Evolutionary conservation across 2,113 vertebrate genomes (phyloP).

Genomic region (Psophia crepitans): DNA sequence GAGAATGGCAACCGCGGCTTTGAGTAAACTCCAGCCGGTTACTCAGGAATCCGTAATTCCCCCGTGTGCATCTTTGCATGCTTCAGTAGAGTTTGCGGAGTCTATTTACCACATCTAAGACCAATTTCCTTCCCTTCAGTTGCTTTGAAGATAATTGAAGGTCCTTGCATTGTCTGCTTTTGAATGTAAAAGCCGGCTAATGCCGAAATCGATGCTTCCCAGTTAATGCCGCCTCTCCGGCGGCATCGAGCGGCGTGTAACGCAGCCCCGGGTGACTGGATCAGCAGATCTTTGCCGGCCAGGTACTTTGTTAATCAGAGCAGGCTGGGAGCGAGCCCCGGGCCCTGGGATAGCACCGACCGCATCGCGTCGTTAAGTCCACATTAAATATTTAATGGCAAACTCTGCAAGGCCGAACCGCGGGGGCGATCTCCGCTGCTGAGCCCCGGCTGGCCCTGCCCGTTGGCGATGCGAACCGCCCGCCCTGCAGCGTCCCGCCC

Average conservation of each 20-base stretch:
- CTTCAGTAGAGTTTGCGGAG: conserved; percentile 69
- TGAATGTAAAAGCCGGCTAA: conserved; percentile 74
- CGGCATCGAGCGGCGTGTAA: background rate
- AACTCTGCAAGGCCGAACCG: background rate
- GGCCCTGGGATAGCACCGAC: conserved; percentile 10
- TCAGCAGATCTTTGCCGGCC: conserved; percentile 28
- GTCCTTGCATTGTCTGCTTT: conserved; percentile 75
- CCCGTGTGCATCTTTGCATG: conserved; percentile 53
- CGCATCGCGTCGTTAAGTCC: conserved; percentile 22
- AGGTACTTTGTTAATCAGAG: conserved; percentile 63
- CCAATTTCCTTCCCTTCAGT: conserved; percentile 79
- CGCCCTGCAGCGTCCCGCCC: background rate
- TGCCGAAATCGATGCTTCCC: conserved; percentile 75
- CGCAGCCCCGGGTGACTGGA: background rate
- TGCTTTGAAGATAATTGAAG: conserved; percentile 83
- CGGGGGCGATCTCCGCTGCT: background rate
- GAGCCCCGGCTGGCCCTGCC: background rate
- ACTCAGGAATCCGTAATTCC: background rate
- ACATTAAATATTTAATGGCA: conserved; percentile 63
- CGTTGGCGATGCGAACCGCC: accelerated
- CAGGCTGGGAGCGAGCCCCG: conserved; percentile 3
- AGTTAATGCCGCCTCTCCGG: conserved; percentile 55
- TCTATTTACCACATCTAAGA: conserved; percentile 82
- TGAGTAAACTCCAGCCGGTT: conserved; percentile 12
- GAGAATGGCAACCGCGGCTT: conserved; percentile 10